Percentiles rank a stretch among this genome's conserved stretches.
phyloP scores from a whole-genome alignment of 1,140 invertebrate genomes.

The Drosophila biarmipes region DNA sequence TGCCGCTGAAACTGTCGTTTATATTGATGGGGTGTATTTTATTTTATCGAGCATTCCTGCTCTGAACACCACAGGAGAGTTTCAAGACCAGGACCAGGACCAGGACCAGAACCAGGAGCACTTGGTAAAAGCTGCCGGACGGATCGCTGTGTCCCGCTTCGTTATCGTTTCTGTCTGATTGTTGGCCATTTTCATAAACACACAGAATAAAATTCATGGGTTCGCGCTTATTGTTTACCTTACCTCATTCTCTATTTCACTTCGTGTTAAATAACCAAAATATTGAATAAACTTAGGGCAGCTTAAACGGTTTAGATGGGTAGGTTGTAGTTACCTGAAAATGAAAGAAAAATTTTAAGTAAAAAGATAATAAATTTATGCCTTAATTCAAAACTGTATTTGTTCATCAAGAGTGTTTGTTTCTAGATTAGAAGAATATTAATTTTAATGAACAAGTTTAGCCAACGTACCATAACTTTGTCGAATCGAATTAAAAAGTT shows the following conservation, averaged over 20 bases:
- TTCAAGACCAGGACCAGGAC: background rate
- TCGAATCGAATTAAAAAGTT: background rate
- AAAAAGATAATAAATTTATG: too few species aligned
- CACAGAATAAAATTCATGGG: conserved; percentile 66
- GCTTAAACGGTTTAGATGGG: background rate
- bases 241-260: conserved; percentile 14
- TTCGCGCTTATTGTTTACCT: conserved; percentile 62
- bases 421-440: too few species aligned
- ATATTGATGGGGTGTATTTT: conserved; percentile 80
- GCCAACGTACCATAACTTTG: background rate
- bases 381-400: too few species aligned
- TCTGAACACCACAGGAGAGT: conserved; percentile 22
- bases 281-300: conserved; percentile 26
- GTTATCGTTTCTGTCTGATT: conserved; percentile 79
- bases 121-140: conserved; percentile 52
- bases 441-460: background rate
- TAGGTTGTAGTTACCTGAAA: conserved; percentile 24
- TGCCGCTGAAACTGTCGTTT: conserved; percentile 63
- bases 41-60: conserved; percentile 60
- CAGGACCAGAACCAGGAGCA: conserved; percentile 3
- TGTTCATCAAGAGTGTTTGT: too few species aligned
- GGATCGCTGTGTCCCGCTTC: conserved; percentile 20
- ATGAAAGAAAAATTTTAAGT: background rate
- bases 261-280: conserved; percentile 41
- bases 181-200: conserved; percentile 78